Evolutionary conservation across 1,140 invertebrate genomes (phyloP).

Genomic region (Pseudomyrmex concolor): DNA sequence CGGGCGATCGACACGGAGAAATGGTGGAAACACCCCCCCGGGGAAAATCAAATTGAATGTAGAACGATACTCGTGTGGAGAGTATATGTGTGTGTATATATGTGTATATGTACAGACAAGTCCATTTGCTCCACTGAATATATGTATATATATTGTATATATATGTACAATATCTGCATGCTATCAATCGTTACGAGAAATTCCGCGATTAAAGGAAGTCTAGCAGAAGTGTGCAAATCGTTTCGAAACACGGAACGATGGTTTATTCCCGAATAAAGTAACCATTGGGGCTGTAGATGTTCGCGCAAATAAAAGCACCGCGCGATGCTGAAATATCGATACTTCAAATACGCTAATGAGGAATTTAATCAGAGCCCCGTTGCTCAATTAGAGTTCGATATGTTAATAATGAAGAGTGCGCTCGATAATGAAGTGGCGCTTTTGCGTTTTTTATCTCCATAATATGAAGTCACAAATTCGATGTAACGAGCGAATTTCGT

Average conservation of each 20-base stretch:
- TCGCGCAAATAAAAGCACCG: neutral
- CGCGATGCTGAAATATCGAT: neutral
- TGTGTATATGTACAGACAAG: neutral
- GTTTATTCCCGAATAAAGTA: neutral
- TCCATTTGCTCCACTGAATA: neutral
- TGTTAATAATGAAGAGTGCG: neutral
- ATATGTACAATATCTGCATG: slow-evolving; percentile 7
- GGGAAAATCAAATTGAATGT: neutral
- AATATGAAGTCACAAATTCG: slow-evolving; percentile 16
- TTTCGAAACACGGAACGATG: neutral
- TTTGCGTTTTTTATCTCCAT: no score
- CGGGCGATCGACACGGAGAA: neutral
- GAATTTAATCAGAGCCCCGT: neutral
- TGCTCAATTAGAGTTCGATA: slow-evolving; percentile 10
- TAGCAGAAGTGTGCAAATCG: neutral
- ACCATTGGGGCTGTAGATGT: neutral
- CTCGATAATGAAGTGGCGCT: slow-evolving; percentile 4
- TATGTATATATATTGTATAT: no score
- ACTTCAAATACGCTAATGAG: no score
- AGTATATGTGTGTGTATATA: no score
- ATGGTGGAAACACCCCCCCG: neutral
- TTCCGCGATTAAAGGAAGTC: neutral
- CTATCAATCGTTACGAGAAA: neutral
- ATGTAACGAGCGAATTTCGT: neutral
- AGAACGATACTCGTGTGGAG: no score